A percentile compares a stretch with the other conserved stretches of the same genome.
Evolutionary conservation across 2,797 vertebrate species (phyloP).

Genomic region (Mormyrus proboscirostris): DNA sequence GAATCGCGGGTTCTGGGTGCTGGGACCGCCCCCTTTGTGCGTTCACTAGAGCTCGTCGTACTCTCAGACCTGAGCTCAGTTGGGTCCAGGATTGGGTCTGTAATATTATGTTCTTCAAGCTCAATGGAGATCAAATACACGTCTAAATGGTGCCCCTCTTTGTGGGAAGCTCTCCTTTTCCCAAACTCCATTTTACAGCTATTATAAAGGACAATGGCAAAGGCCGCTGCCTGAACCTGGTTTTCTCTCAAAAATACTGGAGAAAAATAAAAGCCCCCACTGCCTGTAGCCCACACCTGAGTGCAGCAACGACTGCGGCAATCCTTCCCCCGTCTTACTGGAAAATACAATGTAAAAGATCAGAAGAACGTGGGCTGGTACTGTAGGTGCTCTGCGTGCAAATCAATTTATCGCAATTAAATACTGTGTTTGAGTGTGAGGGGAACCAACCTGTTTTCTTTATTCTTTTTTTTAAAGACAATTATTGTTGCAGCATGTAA

Average conservation of each 20-base stretch:
- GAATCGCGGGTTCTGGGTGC: not conserved
- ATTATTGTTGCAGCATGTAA: constrained; percentile 57
- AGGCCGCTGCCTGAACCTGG: not conserved
- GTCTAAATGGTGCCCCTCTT: not conserved
- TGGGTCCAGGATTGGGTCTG: not conserved
- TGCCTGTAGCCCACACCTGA: not conserved
- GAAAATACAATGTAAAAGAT: constrained; percentile 1
- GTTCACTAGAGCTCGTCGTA: not conserved
- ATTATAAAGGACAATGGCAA: constrained; percentile 4
- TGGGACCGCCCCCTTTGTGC: not conserved
- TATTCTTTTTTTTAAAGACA: constrained; percentile 48
- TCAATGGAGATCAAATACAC: not conserved
- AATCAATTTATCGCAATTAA: constrained; percentile 55
- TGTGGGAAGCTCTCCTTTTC: not conserved
- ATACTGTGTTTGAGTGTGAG: constrained; percentile 34
- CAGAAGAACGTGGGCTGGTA: not conserved
- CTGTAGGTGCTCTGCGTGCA: constrained; percentile 10
- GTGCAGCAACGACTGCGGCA: not conserved
- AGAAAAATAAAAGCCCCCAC: not conserved
- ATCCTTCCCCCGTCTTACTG: not conserved
- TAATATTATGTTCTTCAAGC: constrained; percentile 3
- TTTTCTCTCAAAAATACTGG: not conserved
- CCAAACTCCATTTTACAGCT: not conserved
- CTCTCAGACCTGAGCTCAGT: not conserved
- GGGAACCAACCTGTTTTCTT: constrained; percentile 34